Evolutionary conservation across 2,888 invertebrate genomes (phyloP).

Genomic region (Philaethria dido): DNA sequence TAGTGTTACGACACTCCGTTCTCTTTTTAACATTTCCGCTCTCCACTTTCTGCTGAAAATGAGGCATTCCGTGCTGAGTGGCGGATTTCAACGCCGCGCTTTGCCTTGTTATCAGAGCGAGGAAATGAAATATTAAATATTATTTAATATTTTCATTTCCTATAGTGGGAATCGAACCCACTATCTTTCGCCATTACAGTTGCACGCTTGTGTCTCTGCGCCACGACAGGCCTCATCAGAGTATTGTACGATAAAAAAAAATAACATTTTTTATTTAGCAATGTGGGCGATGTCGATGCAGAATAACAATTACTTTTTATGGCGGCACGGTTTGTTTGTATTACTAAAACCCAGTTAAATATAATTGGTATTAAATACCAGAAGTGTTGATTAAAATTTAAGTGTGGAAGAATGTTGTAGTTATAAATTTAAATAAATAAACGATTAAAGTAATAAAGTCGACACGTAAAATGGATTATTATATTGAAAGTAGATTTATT

Average conservation of each 20-base stretch:
- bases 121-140: too few species aligned
- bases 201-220: too few species aligned
- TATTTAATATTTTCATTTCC: too few species aligned
- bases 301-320: conserved; percentile 27
- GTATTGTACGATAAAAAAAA: conserved; percentile 10
- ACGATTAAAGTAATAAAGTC: conserved; percentile 7
- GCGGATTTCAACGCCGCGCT: too few species aligned
- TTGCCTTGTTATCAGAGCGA: too few species aligned
- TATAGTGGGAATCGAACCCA: too few species aligned
- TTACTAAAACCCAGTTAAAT: conserved; percentile 20
- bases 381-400: conserved; percentile 26
- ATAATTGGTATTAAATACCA: conserved; percentile 28
- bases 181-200: too few species aligned
- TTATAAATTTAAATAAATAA: conserved; percentile 3
- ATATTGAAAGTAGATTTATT: background rate
- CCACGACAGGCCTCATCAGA: too few species aligned
- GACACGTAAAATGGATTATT: background rate
- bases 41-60: too few species aligned
- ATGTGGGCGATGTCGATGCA: background rate
- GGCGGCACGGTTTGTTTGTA: conserved; percentile 20
- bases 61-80: too few species aligned
- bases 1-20: too few species aligned
- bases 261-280: conserved; percentile 7
- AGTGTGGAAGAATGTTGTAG: conserved; percentile 9
- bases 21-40: too few species aligned